Conservation (phyloP, 2,888 invertebrate genomes). For the Isotomurus palustris region DNA sequence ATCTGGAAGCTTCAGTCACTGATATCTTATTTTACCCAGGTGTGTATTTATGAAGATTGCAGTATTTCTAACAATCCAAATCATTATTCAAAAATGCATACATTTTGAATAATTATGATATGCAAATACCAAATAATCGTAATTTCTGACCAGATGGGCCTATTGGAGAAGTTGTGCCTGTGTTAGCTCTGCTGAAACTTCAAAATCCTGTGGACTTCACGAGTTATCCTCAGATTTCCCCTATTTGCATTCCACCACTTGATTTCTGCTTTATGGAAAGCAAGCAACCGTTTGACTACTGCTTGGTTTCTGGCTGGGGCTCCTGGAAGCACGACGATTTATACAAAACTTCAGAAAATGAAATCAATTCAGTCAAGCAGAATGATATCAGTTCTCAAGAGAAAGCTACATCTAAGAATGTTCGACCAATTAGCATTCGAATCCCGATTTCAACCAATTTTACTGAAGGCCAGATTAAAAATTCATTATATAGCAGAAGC, state of each 20-base stretch:
- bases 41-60: neutral
- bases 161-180: neutral
- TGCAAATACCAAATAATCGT: no score
- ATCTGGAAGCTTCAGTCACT: conserved; percentile 13
- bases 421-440: neutral
- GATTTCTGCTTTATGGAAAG: neutral
- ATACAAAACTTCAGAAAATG: neutral
- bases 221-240: conserved; percentile 9
- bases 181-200: conserved; percentile 11
- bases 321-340: neutral
- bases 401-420: neutral
- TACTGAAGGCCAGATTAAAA: neutral
- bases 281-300: neutral
- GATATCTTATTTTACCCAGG: conserved; percentile 9
- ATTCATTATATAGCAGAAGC: neutral
- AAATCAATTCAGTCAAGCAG: no score
- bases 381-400: neutral
- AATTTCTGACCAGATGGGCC: no score
- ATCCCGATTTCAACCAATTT: no score
- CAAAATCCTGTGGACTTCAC: conserved; percentile 5
- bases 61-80: no score
- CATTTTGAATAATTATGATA: no score
- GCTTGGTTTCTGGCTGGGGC: conserved; percentile 13
- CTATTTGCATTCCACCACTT: conserved; percentile 4
- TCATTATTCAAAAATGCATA: no score